Base-by-base conservation (phyloP, 2,113 vertebrate genomes). In the Halichoeres trimaculatus region DNA sequence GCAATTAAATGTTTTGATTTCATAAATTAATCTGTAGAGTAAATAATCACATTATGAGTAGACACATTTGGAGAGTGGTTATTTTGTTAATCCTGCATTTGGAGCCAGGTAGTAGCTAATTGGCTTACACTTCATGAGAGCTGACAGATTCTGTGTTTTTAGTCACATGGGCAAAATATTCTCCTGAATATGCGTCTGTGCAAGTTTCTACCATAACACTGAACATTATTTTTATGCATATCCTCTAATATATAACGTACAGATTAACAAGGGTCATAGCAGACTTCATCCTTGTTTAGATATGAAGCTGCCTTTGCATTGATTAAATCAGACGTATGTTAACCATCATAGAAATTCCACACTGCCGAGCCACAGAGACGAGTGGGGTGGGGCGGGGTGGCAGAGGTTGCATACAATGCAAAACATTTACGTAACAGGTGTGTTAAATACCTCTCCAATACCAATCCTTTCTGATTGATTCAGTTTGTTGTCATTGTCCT, bases 321-420 rank as follows among this genome's bases (percentile, higher is more conserved):
- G 3, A 47, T 35, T 45, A 22, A 20, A 56, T 16, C 19, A 7
- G 19, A 45, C 20, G 24, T 16, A 16, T n/a, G n/a, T 14, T 26
- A 51, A 19, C 8, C 48, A 20, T 51, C 40, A 12, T 52, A 53
- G 13, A 43, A 43, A 43, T 61, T 22, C 30, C 56, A 60, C 68
- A 41, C 35, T 5, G 13, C 12, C 52, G 36, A 59, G 68, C 10
- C 34, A 51, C 16, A 11, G 17, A 45, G 43, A 19, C 5, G 43
- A 17, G 34, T 36, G 22, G 20, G 61, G 43, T 20, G 26, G 6
- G 12, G 45, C 22, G 45, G n/a, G 43, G 11, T 8, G 19, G 23
- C 0, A 5, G 12, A 41, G 40, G 14, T 14, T 45, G 14, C n/a
- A 62, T 10, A 22, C 5, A 53, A 26, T 26, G 35, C 10, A n/a